Conservation (phyloP, 2,797 vertebrate species). For the Amblyraja radiata region DNA sequence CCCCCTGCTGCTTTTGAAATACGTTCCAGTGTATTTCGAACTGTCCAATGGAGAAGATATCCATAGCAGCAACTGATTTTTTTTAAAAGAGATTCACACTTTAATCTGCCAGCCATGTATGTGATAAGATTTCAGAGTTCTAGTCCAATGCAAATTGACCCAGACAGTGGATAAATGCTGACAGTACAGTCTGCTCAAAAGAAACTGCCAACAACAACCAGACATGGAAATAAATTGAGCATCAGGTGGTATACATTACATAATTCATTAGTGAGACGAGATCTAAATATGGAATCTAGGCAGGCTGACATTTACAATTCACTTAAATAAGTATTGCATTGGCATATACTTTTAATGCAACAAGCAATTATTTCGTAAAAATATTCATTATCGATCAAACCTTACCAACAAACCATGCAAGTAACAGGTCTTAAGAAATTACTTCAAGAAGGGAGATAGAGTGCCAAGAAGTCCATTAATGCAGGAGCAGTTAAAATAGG, state of each 20-base stretch:
- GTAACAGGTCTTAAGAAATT: background rate
- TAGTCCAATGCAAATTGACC: background rate
- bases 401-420: background rate
- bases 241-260: background rate
- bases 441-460: background rate
- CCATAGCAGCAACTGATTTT: background rate
- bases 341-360: background rate
- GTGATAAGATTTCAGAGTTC: background rate
- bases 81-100: background rate
- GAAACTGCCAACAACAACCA: background rate
- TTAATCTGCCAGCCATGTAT: background rate
- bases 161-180: background rate
- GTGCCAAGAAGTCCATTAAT: background rate
- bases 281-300: background rate
- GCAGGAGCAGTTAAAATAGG: background rate
- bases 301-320: constrained; percentile 1
- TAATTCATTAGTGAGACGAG: constrained; percentile 5
- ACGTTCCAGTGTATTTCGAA: background rate
- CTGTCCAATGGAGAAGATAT: background rate
- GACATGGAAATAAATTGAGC: background rate
- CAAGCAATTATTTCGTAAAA: background rate
- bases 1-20: background rate
- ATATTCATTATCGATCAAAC: background rate
- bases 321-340: background rate
- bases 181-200: background rate